phyloP scores from a whole-genome alignment of 2,797 vertebrate species.

The Coranthus polyacanthus region DNA sequence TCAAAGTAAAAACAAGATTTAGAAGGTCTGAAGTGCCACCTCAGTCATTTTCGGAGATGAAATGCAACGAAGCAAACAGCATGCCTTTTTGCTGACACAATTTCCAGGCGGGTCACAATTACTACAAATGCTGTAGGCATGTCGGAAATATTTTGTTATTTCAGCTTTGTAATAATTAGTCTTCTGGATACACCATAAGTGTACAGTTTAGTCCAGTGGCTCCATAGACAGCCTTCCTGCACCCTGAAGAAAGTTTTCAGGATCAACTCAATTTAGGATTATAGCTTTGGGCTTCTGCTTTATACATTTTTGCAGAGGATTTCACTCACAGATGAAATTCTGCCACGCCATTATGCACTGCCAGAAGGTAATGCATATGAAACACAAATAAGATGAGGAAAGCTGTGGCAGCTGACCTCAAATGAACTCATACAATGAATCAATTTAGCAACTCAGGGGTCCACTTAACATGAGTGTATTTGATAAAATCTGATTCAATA shows the following conservation, averaged over 20 bases:
- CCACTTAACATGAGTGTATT: constrained; percentile 19
- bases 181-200: constrained; percentile 11
- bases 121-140: constrained; percentile 13
- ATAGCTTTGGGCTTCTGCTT: constrained; percentile 25
- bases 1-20: constrained; percentile 5
- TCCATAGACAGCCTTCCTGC: constrained; percentile 8
- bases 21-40: constrained; percentile 22
- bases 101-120: constrained; percentile 14
- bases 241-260: constrained; percentile 15
- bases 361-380: not conserved
- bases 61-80: constrained; percentile 26
- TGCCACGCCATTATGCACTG: constrained; percentile 3
- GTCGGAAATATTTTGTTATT: constrained; percentile 30
- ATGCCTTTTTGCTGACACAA: constrained; percentile 41
- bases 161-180: constrained; percentile 40
- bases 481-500: constrained; percentile 13
- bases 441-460: constrained; percentile 5
- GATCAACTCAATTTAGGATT: constrained; percentile 42
- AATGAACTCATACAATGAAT: constrained; percentile 9
- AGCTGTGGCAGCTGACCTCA: not conserved
- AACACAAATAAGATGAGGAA: constrained; percentile 16
- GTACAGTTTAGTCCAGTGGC: constrained; percentile 10
- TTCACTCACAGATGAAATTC: constrained; percentile 24
- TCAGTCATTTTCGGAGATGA: constrained; percentile 44
- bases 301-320: constrained; percentile 24